Evolutionary conservation across 1,140 invertebrate species (phyloP).

Genomic region (Metopolophium dirhodum): DNA sequence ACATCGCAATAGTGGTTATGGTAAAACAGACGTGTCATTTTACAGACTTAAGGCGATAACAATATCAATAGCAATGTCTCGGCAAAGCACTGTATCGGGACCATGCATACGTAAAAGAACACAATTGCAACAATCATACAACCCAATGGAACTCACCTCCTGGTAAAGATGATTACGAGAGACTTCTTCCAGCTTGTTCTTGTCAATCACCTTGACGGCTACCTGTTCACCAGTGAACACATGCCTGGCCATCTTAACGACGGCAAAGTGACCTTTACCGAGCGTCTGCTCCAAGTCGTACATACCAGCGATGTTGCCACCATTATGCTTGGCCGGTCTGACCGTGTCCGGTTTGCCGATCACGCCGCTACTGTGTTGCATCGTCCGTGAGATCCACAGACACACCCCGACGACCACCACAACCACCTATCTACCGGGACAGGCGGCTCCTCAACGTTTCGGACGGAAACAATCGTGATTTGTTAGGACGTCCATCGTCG

Average conservation of each 20-base stretch:
- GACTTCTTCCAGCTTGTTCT: slow-evolving; percentile 94
- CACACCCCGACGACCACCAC: not conserved
- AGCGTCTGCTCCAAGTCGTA: slow-evolving; percentile 96
- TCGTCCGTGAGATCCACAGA: not conserved
- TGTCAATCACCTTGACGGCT: slow-evolving; percentile 95
- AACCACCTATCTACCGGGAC: not conserved
- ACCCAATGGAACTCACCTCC: slow-evolving; percentile 70
- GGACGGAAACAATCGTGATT: not conserved
- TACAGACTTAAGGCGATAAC: not conserved
- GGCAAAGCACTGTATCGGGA: not conserved
- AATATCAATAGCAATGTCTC: not conserved
- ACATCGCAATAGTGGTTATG: not conserved
- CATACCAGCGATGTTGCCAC: slow-evolving; percentile 93
- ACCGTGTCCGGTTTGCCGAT: slow-evolving; percentile 46
- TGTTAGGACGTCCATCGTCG: not conserved
- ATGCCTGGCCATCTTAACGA: slow-evolving; percentile 97
- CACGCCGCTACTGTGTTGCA: slow-evolving; percentile 52
- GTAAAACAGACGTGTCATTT: not conserved
- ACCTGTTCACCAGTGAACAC: slow-evolving; percentile 99
- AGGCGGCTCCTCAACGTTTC: not conserved
- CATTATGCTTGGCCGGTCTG: slow-evolving; percentile 68
- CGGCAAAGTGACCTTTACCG: slow-evolving; percentile 96
- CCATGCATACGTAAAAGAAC: no score
- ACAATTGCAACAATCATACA: not conserved
- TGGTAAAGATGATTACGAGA: slow-evolving; percentile 97